Base-by-base conservation (phyloP, 2,797 vertebrate genomes). In the Characodon lateralis region DNA sequence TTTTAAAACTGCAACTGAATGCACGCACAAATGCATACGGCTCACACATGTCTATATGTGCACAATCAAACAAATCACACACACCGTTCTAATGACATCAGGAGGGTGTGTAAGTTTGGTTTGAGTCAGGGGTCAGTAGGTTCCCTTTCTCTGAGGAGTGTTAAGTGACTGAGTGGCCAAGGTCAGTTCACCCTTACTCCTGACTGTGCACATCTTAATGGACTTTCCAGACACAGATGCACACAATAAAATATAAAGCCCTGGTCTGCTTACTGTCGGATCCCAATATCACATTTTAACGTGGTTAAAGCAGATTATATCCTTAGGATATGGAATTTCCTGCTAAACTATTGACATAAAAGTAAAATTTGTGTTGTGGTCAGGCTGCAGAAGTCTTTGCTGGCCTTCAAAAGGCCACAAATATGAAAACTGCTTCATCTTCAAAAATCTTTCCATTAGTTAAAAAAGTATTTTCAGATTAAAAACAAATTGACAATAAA, bases 91-190 rank as follows among this genome's bases (percentile, higher is more conserved):
- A n/a, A 20, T 59, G 65, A 79, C 26, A 31, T 50, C 20, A 59
- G 46, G 24, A 26, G 10, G 53, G 63, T 59, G 76, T 82, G 71
- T 50, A 26, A 24, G 78, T 73, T 56, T 61, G 77, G 83, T 84
- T 80, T 69, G 85, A 84, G 86, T 70, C 65, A 16, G 18, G 74
- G 91, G 89, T 89, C 87, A 86, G 35, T 20, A 84, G 78, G 85
- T 88, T 89, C 74, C 81, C 73, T 77, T 46, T 89, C 83, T 89
- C 84, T 63, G 85, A 87, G 73, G 86, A 90, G 89, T 88, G 89
- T 91, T 91, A 93, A 91, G 88, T 91, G 90, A 89, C 90, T 88
- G 66, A 85, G 74, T 63, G 92, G 88, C 85, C 89, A 92, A 92
- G 92, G 91, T 92, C 83, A 91, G 77, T 76, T 78, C 65, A 51